Evolutionary conservation across 30 jellyfish, hydroid and myxozoan genomes (phyloP).

Genomic region (Hydractinia symbiolongicarpus): DNA sequence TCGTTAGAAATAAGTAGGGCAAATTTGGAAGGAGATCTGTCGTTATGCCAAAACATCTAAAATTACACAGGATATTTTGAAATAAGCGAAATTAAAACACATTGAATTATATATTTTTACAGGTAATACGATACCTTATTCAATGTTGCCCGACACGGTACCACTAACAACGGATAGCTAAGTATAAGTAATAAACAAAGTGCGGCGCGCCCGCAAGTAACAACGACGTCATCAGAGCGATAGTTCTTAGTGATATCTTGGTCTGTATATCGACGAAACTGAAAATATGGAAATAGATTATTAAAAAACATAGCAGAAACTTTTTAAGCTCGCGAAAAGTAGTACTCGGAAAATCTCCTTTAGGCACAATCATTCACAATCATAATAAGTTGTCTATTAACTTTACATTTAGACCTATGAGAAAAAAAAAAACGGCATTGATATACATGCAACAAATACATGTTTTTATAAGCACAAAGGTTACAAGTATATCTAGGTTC

Average conservation of each 20-base stretch:
- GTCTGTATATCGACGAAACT: constrained; percentile 80
- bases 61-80: neutral
- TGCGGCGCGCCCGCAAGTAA: constrained; percentile 84
- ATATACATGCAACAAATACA: no score
- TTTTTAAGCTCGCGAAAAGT: no score
- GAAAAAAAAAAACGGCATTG: no score
- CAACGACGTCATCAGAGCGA: constrained; percentile 64
- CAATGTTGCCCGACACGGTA: constrained; percentile 82
- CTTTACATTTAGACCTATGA: no score
- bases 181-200: constrained; percentile 62
- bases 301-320: neutral
- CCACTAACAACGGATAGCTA: constrained; percentile 80
- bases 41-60: constrained; percentile 85
- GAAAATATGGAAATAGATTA: constrained; percentile 7
- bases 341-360: no score
- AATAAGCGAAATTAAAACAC: neutral
- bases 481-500: no score
- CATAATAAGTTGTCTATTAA: no score
- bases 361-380: no score
- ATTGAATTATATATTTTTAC: neutral
- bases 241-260: constrained; percentile 82
- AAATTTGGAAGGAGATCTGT: constrained; percentile 39
- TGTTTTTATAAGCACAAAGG: no score
- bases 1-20: constrained; percentile 45
- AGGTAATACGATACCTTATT: constrained; percentile 48